Percentiles rank a stretch among this genome's conserved stretches.
Evolutionary conservation across 1,140 invertebrate genomes (phyloP).

Genomic region (Brachystomella parvula): DNA sequence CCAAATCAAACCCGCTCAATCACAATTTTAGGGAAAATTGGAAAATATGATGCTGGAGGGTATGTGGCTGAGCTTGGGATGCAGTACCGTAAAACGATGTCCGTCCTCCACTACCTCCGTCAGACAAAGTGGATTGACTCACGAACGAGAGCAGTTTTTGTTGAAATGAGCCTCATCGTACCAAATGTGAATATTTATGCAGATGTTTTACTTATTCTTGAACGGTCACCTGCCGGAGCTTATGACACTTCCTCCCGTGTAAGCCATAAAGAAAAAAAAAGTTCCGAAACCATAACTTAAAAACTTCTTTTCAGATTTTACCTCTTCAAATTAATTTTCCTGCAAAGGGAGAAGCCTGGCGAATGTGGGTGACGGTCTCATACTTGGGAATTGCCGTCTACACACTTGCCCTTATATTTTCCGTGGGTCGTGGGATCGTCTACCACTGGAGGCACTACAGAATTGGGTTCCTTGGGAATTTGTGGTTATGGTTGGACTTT

Average conservation of each 20-base stretch:
- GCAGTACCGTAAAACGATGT: neutral
- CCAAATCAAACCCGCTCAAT: neutral
- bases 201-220: constrained; percentile 11
- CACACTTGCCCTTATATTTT: neutral
- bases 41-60: constrained; percentile 15
- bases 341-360: neutral
- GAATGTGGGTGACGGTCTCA: neutral
- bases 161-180: constrained; percentile 11
- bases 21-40: neutral
- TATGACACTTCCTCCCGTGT: neutral
- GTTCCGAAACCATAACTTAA: neutral
- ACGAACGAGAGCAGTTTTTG: constrained; percentile 13
- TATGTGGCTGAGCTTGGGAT: constrained; percentile 17
- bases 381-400: neutral
- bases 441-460: neutral
- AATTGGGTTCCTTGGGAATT: neutral
- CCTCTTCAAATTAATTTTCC: constrained; percentile 10
- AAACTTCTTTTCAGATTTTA: neutral
- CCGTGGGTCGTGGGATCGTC: neutral
- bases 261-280: neutral
- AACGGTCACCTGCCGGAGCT: constrained; percentile 4
- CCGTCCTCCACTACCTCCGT: constrained; percentile 5
- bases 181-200: constrained; percentile 19
- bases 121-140: constrained; percentile 10
- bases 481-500: constrained; percentile 14